Conservation (phyloP, 2,113 vertebrate species). For the Castor canadensis region DNA sequence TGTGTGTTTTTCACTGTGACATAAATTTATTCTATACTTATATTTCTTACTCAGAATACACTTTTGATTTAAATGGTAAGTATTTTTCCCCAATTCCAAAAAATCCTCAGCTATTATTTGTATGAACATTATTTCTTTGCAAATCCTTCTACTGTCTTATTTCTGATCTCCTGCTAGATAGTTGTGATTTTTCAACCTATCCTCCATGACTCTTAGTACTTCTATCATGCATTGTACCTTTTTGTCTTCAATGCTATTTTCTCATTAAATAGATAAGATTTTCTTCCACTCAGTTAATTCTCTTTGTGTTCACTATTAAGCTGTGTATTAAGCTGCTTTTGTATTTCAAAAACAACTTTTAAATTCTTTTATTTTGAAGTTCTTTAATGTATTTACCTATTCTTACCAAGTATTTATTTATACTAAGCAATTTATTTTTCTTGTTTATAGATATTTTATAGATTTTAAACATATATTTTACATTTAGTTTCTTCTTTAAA, state of each 20-base stretch:
- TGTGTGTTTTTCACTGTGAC: background rate
- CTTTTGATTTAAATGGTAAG: background rate
- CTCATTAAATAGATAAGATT: background rate
- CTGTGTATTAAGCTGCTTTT: background rate
- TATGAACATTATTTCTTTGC: background rate
- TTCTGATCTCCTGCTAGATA: background rate
- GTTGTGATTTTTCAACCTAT: background rate
- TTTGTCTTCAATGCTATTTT: background rate
- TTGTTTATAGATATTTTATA: background rate
- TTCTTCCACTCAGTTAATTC: background rate
- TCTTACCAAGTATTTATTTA: background rate
- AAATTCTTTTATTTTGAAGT: background rate
- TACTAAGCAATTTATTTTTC: background rate
- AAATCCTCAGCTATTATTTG: background rate
- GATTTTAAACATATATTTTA: background rate
- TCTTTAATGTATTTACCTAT: background rate
- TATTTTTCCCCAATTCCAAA: background rate
- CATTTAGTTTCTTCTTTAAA: background rate
- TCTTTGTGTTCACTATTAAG: background rate
- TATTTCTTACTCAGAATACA: background rate
- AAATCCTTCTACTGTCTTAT: background rate
- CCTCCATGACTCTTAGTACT: background rate
- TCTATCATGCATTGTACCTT: background rate
- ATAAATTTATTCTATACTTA: background rate
- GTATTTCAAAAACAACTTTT: background rate